Evolutionary conservation across 53 echinoderm and acorn worm genomes (phyloP).

Genomic region (Actinopyga echinites): DNA sequence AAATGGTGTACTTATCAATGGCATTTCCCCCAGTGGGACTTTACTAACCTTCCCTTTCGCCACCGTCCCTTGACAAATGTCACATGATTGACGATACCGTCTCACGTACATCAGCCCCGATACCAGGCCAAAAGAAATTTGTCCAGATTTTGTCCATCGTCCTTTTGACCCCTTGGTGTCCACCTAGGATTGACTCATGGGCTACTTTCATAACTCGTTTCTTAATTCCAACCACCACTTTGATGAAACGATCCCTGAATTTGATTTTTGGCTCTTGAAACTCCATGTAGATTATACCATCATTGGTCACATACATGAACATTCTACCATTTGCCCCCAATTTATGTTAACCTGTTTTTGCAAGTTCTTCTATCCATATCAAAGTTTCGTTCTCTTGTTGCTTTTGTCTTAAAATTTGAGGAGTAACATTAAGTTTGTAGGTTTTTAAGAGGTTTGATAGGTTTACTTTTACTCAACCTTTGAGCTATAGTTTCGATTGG

Average conservation of each 20-base stretch:
- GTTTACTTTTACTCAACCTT: neutral
- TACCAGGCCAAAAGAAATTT: constrained; percentile 44
- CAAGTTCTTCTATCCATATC: neutral
- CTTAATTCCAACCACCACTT: constrained; percentile 29
- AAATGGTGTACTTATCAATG: constrained; percentile 8
- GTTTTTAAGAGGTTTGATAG: neutral
- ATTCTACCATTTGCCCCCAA: neutral
- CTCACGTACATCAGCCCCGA: neutral
- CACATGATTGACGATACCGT: constrained; percentile 32
- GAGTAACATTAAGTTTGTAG: neutral
- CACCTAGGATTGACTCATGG: constrained; percentile 14
- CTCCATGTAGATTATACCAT: neutral
- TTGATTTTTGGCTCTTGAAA: neutral
- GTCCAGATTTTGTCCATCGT: constrained; percentile 1
- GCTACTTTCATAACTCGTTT: constrained; percentile 24
- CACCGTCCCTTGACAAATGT: constrained; percentile 33
- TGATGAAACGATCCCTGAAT: neutral
- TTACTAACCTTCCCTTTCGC: constrained; percentile 50
- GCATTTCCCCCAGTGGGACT: constrained; percentile 30
- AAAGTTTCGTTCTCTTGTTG: constrained; percentile 4
- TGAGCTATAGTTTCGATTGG: neutral
- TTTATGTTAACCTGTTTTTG: neutral
- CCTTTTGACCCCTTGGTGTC: constrained; percentile 20
- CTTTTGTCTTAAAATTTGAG: neutral
- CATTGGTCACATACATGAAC: neutral